Conservation (phyloP, 2,888 invertebrate genomes). For the Pseudoips prasinana region DNA sequence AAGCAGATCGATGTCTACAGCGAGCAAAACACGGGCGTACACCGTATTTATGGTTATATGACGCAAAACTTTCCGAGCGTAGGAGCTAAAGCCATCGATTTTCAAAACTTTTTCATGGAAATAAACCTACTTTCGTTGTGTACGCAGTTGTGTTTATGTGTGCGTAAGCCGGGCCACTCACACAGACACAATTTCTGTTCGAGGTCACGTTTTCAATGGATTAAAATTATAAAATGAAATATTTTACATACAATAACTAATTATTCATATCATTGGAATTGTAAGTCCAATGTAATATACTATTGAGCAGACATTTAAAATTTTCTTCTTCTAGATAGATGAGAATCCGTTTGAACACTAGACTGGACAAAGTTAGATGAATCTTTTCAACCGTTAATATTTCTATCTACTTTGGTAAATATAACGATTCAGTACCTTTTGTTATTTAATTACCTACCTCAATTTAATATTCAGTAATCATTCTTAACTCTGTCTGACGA, state of each 20-base stretch:
- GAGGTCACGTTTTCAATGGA: slow-evolving; percentile 62
- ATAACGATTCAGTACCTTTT: too few relatives aligned
- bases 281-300: too few relatives aligned
- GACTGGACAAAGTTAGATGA: too few relatives aligned
- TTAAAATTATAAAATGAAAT: slow-evolving; percentile 31
- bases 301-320: too few relatives aligned
- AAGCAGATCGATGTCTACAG: slow-evolving; percentile 50
- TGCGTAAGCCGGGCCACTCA: slow-evolving; percentile 51
- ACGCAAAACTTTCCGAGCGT: slow-evolving; percentile 77
- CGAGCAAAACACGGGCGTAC: slow-evolving; percentile 70
- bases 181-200: slow-evolving; percentile 40
- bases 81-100: slow-evolving; percentile 82
- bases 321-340: too few relatives aligned
- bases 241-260: not conserved
- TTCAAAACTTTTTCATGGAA: slow-evolving; percentile 83
- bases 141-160: slow-evolving; percentile 52
- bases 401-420: too few relatives aligned
- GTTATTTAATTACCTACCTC: too few relatives aligned
- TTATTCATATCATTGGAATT: not conserved
- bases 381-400: too few relatives aligned
- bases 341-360: too few relatives aligned
- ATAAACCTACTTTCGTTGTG: slow-evolving; percentile 81
- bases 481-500: too few relatives aligned
- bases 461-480: too few relatives aligned
- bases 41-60: slow-evolving; percentile 79